These are phyloP conservation scores for Rhodophaea formosa DNA, from an alignment of 2,888 invertebrate genomes.

Conservation along the genomic window DNA sequence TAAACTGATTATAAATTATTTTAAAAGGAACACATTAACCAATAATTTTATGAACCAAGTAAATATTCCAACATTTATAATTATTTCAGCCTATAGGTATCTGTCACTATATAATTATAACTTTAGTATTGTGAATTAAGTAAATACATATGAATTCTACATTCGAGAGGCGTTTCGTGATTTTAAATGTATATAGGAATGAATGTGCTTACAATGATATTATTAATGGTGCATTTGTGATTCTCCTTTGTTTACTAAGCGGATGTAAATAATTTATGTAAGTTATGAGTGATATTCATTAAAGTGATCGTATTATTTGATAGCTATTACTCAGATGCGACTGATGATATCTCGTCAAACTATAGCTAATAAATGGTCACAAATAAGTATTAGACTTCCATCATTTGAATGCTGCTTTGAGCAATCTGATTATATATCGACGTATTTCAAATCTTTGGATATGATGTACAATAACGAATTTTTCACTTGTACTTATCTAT, in stretches of 20 bases:
- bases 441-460: neutral
- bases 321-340: constrained; percentile 59
- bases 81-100: too few relatives aligned
- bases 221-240: constrained; percentile 63
- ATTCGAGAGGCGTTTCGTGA: constrained; percentile 40
- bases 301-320: constrained; percentile 56
- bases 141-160: neutral
- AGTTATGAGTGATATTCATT: constrained; percentile 59
- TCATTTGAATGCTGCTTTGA: constrained; percentile 38
- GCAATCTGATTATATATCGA: constrained; percentile 6
- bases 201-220: constrained; percentile 58
- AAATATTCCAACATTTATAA: too few relatives aligned
- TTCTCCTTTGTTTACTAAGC: constrained; percentile 57
- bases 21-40: too few relatives aligned
- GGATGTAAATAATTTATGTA: constrained; percentile 74
- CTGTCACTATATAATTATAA: too few relatives aligned
- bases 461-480: constrained; percentile 9
- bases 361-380: constrained; percentile 23
- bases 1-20: too few relatives aligned
- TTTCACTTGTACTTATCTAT: constrained; percentile 14
- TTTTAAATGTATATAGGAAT: constrained; percentile 62
- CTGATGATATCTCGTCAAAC: constrained; percentile 50
- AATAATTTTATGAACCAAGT: too few relatives aligned
- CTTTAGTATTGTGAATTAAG: too few relatives aligned
- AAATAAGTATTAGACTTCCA: constrained; percentile 20